phyloP scores from a whole-genome alignment of 2,113 vertebrate species.

The Scomber japonicus region DNA sequence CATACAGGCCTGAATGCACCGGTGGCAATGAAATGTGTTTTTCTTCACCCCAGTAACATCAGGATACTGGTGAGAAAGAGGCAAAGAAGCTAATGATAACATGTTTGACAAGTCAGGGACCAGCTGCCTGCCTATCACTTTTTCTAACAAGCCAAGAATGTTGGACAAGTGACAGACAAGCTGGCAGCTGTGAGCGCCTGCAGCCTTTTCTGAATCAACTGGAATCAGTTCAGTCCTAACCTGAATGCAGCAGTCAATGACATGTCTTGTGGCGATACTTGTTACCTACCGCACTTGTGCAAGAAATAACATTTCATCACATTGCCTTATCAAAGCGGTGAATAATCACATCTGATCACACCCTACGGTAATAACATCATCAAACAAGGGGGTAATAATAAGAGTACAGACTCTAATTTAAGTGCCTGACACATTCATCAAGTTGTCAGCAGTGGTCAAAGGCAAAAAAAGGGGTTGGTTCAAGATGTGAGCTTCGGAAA shows the following conservation, averaged over 20 bases:
- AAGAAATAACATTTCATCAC: conserved; percentile 56
- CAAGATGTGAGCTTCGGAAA: neutral
- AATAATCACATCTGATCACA: conserved; percentile 35
- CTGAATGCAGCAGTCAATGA: conserved; percentile 45
- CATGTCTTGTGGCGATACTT: conserved; percentile 30
- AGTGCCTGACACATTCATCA: conserved; percentile 50
- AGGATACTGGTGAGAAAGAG: conserved; percentile 11
- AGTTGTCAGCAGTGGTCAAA: conserved; percentile 39
- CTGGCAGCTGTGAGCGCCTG: conserved; percentile 48
- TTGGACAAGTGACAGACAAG: conserved; percentile 59
- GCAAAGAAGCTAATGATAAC: conserved; percentile 41
- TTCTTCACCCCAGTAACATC: neutral
- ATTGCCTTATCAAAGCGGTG: conserved; percentile 44
- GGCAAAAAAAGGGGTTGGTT: neutral
- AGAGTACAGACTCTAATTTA: conserved; percentile 62
- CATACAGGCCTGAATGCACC: neutral
- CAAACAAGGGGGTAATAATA: conserved; percentile 39
- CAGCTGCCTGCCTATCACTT: conserved; percentile 62
- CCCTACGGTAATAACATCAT: conserved; percentile 36
- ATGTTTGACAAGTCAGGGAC: conserved; percentile 57
- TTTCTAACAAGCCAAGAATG: conserved; percentile 21
- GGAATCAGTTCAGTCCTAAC: conserved; percentile 53
- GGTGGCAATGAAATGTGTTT: neutral
- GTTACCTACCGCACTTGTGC: conserved; percentile 4
- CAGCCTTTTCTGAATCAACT: conserved; percentile 42